Base-by-base conservation (phyloP, 2,888 invertebrate species). In the Brachyopa scutellaris region DNA sequence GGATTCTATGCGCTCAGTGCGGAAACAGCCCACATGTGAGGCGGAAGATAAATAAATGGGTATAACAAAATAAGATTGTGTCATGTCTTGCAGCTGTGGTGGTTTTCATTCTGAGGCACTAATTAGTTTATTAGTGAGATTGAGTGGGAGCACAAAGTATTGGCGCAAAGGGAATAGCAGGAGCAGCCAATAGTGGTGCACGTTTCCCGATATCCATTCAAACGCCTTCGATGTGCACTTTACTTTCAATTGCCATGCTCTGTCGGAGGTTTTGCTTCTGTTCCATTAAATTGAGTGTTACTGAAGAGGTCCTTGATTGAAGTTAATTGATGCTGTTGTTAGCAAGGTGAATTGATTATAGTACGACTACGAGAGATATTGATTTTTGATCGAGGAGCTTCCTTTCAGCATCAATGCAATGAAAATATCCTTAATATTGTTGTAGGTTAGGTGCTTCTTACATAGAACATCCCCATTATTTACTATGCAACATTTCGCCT, bases 211-310 rank as follows among this genome's bases (percentile, higher is more conserved):
- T 62, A 62, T 23, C 26, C 26, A 36, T 45, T 62, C 36, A 26
- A 62, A 61, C 51, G 42, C 61, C 23, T 72, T 33, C 36, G 19
- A 53, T 36, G 42, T 67, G 67, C 45, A 67, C 45, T 69, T 55
- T 55, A 19, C 15, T 57, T n/a, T 45, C 26, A 45, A 55, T 19
- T 59, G 29, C 23, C 47, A 9, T 1, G 23, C 45, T 55, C 33
- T 29, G 31, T 40, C 42, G 49, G 9, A 49, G 51, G 23, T 51
- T 51, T n/a, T n/a, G n/a, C n/a, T n/a, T n/a, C 19, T 33, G 36
- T 53, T 73, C 62, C 62, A 73, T 73, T 64, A 45, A 26, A 55
- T 13, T 73, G 62, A 73, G 72, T 62, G 29, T 51, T 61, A 36
- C 45, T 36, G 45, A 62, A 55, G 45, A 45, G 72, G 7, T 45